These are phyloP conservation scores for Yponomeuta plumbellus DNA, from an alignment of 2,888 invertebrate species.

Conservation along the genomic window DNA sequence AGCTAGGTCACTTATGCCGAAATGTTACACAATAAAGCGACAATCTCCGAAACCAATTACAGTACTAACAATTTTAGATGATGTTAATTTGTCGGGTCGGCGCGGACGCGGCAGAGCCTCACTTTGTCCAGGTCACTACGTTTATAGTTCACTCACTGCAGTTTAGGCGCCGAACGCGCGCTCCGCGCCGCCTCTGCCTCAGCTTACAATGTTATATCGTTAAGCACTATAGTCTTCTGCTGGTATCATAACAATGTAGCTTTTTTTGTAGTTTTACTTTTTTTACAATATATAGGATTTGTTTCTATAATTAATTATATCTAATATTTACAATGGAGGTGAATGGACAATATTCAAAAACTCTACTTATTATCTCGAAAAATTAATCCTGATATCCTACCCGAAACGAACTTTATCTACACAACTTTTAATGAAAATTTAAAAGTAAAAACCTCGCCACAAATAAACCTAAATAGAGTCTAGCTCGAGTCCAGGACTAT, in stretches of 20 bases:
- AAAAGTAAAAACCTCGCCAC: conserved; percentile 69
- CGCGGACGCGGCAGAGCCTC: not conserved
- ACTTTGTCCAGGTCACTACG: not conserved
- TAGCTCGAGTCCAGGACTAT: conserved; percentile 58
- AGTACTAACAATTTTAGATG: conserved; percentile 55
- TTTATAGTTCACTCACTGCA: not conserved
- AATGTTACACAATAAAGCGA: conserved; percentile 66
- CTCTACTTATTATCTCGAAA: conserved; percentile 64
- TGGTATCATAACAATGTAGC: conserved; percentile 69
- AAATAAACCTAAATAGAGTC: conserved; percentile 60
- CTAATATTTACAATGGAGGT: conserved; percentile 77
- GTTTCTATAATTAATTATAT: conserved; percentile 75
- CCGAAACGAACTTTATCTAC: conserved; percentile 74
- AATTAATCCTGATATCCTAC: conserved; percentile 66
- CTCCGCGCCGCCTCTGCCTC: conserved; percentile 36
- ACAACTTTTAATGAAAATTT: conserved; percentile 69
- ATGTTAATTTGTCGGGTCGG: conserved; percentile 33
- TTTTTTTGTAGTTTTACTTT: conserved; percentile 73
- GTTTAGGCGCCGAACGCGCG: conserved; percentile 22
- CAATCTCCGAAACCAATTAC: conserved; percentile 61
- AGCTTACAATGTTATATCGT: conserved; percentile 61
- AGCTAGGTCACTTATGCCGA: conserved; percentile 57
- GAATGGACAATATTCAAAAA: conserved; percentile 71
- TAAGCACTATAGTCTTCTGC: conserved; percentile 55
- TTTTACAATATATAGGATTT: conserved; percentile 77